A percentile compares a stretch with the other conserved stretches of the same genome.
Evolutionary conservation across 2,888 invertebrate species (phyloP).

Genomic region (Hermaeophaga mercurialis): DNA sequence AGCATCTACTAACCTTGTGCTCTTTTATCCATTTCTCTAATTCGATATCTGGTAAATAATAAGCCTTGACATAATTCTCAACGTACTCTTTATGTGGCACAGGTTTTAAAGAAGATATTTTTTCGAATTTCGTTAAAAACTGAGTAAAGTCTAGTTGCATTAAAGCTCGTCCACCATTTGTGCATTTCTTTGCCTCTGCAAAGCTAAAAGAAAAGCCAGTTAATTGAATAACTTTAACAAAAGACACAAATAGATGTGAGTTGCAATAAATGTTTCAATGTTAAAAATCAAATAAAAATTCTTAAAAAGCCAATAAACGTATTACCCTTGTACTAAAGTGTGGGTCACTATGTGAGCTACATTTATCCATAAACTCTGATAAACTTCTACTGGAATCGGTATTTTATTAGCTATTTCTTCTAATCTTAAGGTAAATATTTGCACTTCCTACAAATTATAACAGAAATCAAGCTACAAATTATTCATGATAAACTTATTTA

Average conservation of each 20-base stretch:
- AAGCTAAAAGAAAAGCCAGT: slow-evolving; percentile 61
- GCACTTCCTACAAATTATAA: slow-evolving; percentile 64
- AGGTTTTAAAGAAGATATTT: slow-evolving; percentile 81
- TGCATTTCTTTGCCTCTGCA: slow-evolving; percentile 89
- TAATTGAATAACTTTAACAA: background rate
- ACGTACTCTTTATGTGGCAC: slow-evolving; percentile 89
- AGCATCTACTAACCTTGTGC: slow-evolving; percentile 64
- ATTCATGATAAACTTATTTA: background rate
- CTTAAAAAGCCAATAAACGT: too few species aligned
- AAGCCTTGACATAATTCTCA: slow-evolving; percentile 95
- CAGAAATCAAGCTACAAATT: slow-evolving; percentile 8
- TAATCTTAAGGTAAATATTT: slow-evolving; percentile 78
- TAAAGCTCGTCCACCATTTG: slow-evolving; percentile 92
- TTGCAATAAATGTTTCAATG: slow-evolving; percentile 2
- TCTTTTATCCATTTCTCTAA: slow-evolving; percentile 89
- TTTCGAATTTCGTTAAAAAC: slow-evolving; percentile 87
- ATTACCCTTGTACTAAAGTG: slow-evolving; percentile 89
- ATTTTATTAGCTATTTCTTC: slow-evolving; percentile 74
- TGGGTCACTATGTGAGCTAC: slow-evolving; percentile 85
- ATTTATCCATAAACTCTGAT: slow-evolving; percentile 82
- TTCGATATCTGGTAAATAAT: slow-evolving; percentile 86
- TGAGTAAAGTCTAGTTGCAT: slow-evolving; percentile 99
- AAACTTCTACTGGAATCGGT: slow-evolving; percentile 72
- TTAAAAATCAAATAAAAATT: too few species aligned
- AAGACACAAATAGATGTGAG: background rate